These are phyloP conservation scores for Chamaea fasciata DNA, from an alignment of 2,113 vertebrate genomes.

Conservation along the genomic window DNA sequence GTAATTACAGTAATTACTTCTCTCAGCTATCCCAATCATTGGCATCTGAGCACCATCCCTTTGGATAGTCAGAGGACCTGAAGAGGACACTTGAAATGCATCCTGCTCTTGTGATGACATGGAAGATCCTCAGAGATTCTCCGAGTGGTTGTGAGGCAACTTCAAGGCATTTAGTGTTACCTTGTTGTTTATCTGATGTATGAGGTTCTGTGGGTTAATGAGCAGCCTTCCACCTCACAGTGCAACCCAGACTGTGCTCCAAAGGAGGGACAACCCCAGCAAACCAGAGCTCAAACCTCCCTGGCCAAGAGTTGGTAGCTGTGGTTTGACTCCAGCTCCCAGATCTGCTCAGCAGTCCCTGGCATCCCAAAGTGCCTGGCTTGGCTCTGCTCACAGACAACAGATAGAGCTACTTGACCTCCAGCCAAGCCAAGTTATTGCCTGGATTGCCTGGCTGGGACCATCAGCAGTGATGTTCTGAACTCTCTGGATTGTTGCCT, in stretches of 20 bases:
- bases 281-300: not conserved
- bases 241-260: not conserved
- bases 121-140: not conserved
- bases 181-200: not conserved
- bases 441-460: not conserved
- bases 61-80: not conserved
- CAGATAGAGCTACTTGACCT: not conserved
- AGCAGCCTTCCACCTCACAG: not conserved
- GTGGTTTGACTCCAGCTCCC: not conserved
- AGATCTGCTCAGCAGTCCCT: not conserved
- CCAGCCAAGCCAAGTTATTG: not conserved
- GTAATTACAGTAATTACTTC: not conserved
- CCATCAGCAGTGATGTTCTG: not conserved
- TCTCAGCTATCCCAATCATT: not conserved
- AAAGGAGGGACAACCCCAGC: not conserved
- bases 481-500: not conserved
- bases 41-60: not conserved
- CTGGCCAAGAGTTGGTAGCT: not conserved
- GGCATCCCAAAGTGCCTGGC: not conserved
- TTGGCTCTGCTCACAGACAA: not conserved
- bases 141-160: not conserved
- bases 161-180: not conserved
- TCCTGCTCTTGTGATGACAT: not conserved
- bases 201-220: not conserved
- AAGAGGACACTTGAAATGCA: not conserved